These are phyloP conservation scores for Scytalopus superciliaris DNA, from an alignment of 2,113 vertebrate species.

Conservation along the genomic window DNA sequence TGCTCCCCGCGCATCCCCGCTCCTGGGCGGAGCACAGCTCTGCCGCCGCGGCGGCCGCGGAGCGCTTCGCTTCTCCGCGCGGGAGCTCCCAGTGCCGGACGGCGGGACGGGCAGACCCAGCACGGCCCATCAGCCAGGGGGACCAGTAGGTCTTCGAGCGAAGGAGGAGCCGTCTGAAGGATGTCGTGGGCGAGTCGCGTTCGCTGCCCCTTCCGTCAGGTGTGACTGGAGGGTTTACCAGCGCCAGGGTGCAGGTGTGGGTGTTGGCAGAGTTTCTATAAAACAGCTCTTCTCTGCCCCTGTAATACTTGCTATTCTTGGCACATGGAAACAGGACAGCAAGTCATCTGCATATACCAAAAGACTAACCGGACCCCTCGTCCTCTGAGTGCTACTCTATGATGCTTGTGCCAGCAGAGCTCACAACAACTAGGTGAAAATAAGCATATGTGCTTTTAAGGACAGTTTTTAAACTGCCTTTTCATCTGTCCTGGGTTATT, in stretches of 20 bases:
- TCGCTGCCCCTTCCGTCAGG: too few relatives aligned
- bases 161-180: too few relatives aligned
- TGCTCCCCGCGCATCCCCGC: not conserved
- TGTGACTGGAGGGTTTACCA: accelerated
- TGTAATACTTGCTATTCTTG: not conserved
- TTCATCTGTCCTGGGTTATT: not conserved
- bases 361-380: accelerated
- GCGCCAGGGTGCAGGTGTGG: accelerated
- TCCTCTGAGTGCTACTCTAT: accelerated
- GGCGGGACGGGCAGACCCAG: accelerated
- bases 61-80: too few relatives aligned
- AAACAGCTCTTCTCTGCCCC: not conserved
- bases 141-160: accelerated
- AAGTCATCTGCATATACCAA: accelerated
- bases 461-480: not conserved
- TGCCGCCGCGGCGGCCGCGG: too few relatives aligned
- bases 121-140: accelerated
- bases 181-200: accelerated
- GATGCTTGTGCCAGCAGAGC: not conserved
- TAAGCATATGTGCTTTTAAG: not conserved
- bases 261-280: not conserved
- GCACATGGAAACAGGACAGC: not conserved
- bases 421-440: not conserved
- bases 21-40: too few relatives aligned
- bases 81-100: not conserved